Evolutionary conservation across 2,797 vertebrate species (phyloP).

Genomic region (Chrysocyon brachyurus): DNA sequence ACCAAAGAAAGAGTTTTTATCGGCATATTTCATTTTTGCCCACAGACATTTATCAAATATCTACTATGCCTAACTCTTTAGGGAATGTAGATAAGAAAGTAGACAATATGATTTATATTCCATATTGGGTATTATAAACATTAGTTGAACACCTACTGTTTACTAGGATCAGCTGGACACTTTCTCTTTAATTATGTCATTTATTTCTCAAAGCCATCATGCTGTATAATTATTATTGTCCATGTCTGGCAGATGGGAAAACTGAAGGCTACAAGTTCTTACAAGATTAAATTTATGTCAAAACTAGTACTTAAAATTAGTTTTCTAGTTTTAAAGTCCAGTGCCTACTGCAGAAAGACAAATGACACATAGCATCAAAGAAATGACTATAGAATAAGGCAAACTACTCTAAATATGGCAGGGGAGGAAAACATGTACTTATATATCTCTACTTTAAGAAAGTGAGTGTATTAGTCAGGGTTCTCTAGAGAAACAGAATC

Average conservation of each 20-base stretch:
- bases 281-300: constrained; percentile 34
- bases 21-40: constrained; percentile 9
- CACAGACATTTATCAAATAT: not conserved
- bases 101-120: not conserved
- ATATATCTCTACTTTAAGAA: not conserved
- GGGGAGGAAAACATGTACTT: not conserved
- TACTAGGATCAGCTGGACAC: not conserved
- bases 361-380: not conserved
- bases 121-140: not conserved
- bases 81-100: not conserved
- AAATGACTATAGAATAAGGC: not conserved
- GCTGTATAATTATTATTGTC: not conserved
- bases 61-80: not conserved
- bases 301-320: constrained; percentile 11
- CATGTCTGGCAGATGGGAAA: constrained; percentile 7
- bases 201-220: not conserved
- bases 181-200: not conserved
- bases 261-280: constrained; percentile 29
- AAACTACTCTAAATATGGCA: not conserved
- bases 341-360: not conserved
- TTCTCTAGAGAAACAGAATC: not conserved
- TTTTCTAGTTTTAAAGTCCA: constrained; percentile 11
- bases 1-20: not conserved
- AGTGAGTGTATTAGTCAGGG: not conserved
- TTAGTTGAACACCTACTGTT: constrained; percentile 9